These are phyloP conservation scores for Melanotaenia boesemani DNA, from an alignment of 2,797 vertebrate species.

Conservation along the genomic window DNA sequence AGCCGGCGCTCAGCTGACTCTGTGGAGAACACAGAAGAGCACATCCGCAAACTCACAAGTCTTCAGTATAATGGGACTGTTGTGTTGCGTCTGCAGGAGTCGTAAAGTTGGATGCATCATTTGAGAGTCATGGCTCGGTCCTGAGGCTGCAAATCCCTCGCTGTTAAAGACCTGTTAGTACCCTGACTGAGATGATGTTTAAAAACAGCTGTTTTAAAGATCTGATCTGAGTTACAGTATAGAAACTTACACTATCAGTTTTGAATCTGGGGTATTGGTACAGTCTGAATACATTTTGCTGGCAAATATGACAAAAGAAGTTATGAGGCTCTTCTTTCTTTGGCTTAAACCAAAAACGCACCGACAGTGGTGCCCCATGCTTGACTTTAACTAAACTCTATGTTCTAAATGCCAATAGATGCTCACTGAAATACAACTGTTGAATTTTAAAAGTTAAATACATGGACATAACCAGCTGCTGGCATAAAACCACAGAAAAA, in stretches of 20 bases:
- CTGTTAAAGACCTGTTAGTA: not conserved
- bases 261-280: not conserved
- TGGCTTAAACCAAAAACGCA: not conserved
- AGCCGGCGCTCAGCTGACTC: constrained; percentile 92
- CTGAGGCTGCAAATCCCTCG: constrained; percentile 40
- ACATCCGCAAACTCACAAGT: constrained; percentile 4
- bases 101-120: constrained; percentile 44
- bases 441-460: not conserved
- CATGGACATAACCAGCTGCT: not conserved
- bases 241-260: not conserved
- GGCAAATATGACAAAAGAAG: not conserved
- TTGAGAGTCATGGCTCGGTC: constrained; percentile 68
- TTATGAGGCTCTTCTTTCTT: not conserved
- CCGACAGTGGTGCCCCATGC: not conserved
- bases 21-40: constrained; percentile 55
- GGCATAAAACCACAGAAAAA: too few species aligned
- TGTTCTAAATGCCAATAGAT: not conserved
- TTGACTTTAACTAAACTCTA: not conserved
- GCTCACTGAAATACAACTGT: not conserved
- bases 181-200: not conserved
- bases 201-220: not conserved
- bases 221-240: not conserved
- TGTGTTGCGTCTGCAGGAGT: constrained; percentile 43
- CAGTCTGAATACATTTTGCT: not conserved
- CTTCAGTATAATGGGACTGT: constrained; percentile 44